Conservation (phyloP, 2,113 vertebrate genomes). For the Podocnemis expansa region DNA sequence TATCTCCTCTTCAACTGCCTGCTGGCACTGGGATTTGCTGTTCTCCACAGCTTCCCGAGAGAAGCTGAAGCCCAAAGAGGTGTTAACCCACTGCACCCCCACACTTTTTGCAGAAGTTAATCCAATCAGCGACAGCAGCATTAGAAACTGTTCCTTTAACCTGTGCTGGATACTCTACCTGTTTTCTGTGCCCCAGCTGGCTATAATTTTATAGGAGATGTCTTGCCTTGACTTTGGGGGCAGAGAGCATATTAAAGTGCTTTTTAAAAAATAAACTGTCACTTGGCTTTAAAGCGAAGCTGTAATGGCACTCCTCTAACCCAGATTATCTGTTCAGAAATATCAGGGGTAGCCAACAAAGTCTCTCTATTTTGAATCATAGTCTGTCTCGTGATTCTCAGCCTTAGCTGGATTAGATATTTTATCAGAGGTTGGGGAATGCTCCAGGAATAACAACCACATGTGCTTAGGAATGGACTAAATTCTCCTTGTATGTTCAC, state of each 20-base stretch:
- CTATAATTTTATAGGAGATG: not conserved
- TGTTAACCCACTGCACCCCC: not conserved
- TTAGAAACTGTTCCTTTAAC: rapidly evolving
- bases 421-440: not conserved
- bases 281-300: not conserved
- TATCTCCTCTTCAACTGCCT: not conserved
- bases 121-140: rapidly evolving
- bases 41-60: not conserved
- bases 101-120: not conserved
- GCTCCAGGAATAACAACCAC: not conserved
- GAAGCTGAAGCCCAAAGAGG: not conserved
- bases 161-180: rapidly evolving
- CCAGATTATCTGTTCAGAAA: not conserved
- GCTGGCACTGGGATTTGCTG: not conserved
- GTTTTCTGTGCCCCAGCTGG: rapidly evolving
- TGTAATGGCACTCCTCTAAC: not conserved
- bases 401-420: not conserved
- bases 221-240: not conserved
- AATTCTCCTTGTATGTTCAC: not conserved
- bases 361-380: not conserved
- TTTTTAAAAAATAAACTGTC: not conserved
- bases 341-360: not conserved
- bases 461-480: not conserved
- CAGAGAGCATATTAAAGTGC: not conserved
- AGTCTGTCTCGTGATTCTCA: not conserved